Conservation (phyloP, 2,113 vertebrate species). For the Sylvia atricapilla region DNA sequence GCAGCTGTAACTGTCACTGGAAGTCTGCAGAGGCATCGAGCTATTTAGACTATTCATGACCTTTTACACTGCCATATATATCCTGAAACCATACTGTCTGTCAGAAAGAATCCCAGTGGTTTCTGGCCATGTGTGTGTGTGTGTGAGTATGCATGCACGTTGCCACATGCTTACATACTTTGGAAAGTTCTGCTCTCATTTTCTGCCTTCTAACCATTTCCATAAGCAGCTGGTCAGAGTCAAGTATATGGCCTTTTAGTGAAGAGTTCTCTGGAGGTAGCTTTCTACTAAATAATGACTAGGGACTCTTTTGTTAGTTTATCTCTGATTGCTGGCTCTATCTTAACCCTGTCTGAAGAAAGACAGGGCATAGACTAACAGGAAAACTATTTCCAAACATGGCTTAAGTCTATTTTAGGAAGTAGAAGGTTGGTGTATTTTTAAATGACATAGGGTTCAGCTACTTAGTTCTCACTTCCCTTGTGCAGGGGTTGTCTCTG, state of each 20-base stretch:
- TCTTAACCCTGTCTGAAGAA: not conserved
- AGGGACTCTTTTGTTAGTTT: not conserved
- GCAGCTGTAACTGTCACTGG: not conserved
- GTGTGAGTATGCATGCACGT: rapidly evolving
- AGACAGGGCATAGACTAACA: not conserved
- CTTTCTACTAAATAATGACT: not conserved
- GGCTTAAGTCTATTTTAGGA: not conserved
- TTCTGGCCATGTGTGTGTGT: not conserved
- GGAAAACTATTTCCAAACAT: not conserved
- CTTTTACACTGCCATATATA: not conserved
- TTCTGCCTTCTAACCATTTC: not conserved
- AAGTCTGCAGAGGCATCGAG: not conserved
- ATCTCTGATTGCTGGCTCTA: not conserved
- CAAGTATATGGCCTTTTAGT: not conserved
- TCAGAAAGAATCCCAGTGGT: not conserved
- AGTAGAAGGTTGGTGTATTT: rapidly evolving
- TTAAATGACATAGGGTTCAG: not conserved
- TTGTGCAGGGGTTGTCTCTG: not conserved
- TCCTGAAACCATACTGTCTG: not conserved
- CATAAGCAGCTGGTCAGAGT: not conserved
- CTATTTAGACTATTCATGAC: not conserved
- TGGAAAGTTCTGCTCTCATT: not conserved
- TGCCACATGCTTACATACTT: not conserved
- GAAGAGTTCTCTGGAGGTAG: not conserved
- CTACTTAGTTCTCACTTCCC: not conserved